Evolutionary conservation across 2,113 vertebrate species (phyloP).

Genomic region (Talpa occidentalis): DNA sequence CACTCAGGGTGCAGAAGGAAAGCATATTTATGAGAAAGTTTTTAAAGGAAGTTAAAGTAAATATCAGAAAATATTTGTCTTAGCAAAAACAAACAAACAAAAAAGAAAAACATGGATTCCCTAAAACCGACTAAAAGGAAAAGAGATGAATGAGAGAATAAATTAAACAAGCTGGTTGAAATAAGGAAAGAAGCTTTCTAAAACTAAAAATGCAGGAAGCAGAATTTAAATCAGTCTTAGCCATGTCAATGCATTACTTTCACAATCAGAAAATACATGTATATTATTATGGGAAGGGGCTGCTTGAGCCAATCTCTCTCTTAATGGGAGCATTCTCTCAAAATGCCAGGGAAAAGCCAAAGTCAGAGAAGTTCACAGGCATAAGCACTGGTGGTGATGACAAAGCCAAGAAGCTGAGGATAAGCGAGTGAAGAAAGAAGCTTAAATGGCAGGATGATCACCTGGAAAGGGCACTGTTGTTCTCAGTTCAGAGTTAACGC

Average conservation of each 20-base stretch:
- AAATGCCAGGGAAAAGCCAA: neutral
- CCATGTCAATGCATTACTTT: neutral
- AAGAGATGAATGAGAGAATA: slow-evolving; percentile 9
- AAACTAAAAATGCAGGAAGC: neutral
- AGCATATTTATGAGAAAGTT: neutral
- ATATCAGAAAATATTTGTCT: neutral
- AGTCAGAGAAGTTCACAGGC: neutral
- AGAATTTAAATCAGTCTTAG: neutral
- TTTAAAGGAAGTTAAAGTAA: slow-evolving; percentile 37
- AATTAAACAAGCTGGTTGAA: neutral
- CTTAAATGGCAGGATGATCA: neutral
- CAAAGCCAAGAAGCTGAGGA: neutral
- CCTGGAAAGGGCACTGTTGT: neutral
- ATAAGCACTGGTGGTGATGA: neutral
- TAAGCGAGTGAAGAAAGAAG: neutral
- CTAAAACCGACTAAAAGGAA: neutral
- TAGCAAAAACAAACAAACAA: neutral
- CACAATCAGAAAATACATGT: neutral
- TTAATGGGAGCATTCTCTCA: neutral
- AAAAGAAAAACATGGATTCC: neutral
- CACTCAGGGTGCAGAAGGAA: neutral
- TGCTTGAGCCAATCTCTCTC: neutral
- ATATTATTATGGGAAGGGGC: neutral
- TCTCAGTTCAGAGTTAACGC: neutral
- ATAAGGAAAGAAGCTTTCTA: neutral